These are phyloP conservation scores for Polietes domitor DNA, from an alignment of 2,888 invertebrate genomes.

Conservation along the genomic window DNA sequence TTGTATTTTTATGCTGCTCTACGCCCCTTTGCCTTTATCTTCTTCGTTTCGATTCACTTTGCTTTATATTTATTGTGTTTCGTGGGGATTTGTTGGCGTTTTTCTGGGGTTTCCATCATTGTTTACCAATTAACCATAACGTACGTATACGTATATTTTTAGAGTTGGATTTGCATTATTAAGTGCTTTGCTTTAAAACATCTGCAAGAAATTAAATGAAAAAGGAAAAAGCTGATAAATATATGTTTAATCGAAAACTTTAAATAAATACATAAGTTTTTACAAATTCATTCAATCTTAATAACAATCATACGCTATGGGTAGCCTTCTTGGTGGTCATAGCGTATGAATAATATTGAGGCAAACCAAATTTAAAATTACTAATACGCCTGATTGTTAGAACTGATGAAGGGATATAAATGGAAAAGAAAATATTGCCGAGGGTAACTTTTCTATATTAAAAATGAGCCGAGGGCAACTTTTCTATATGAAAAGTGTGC, in stretches of 20 bases:
- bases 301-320: no score
- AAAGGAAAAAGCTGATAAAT: neutral
- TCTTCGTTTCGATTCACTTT: constrained; percentile 52
- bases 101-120: constrained; percentile 70
- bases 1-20: constrained; percentile 56
- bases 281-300: no score
- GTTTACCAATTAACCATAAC: constrained; percentile 75
- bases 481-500: no score
- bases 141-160: constrained; percentile 65
- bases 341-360: no score
- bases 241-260: neutral
- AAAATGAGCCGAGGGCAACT: no score
- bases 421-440: no score
- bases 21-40: constrained; percentile 41
- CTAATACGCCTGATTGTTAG: no score
- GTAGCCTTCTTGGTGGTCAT: no score
- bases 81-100: constrained; percentile 58
- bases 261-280: neutral
- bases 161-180: neutral
- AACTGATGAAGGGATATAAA: no score
- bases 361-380: no score
- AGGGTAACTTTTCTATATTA: no score
- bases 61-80: constrained; percentile 53
- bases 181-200: neutral
- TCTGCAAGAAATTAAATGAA: neutral